These are phyloP conservation scores for Romanogobio albipinnatus DNA, from an alignment of 2,113 vertebrate genomes.

Conservation along the genomic window DNA sequence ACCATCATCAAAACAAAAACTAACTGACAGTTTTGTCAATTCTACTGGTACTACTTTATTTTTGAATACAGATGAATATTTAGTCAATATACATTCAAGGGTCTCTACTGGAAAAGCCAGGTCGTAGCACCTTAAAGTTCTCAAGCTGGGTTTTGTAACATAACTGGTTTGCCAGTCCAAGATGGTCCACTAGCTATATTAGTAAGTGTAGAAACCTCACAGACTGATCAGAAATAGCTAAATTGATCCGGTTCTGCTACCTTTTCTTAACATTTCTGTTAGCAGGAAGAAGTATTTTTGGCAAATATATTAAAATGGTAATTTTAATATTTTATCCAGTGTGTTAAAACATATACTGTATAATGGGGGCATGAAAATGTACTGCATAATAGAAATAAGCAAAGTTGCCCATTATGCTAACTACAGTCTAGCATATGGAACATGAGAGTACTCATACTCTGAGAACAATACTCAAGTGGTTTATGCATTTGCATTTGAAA, in stretches of 20 bases:
- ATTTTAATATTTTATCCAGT: background rate
- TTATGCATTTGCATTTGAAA: constrained; percentile 31
- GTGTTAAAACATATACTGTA: background rate
- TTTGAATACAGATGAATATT: background rate
- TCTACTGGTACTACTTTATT: background rate
- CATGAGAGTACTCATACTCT: constrained; percentile 26
- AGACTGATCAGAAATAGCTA: background rate
- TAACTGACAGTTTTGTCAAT: background rate
- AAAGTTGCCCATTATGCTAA: constrained; percentile 9
- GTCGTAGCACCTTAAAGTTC: background rate
- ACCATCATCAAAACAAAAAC: background rate
- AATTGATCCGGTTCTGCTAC: background rate
- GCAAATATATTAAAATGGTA: background rate
- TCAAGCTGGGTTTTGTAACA: background rate
- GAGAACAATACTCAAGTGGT: constrained; percentile 21
- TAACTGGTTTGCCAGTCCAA: background rate
- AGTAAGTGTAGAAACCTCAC: background rate
- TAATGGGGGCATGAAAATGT: background rate
- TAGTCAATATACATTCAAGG: background rate
- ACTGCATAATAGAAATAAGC: background rate
- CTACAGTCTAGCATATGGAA: constrained; percentile 2
- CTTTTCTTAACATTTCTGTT: background rate
- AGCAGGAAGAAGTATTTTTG: background rate
- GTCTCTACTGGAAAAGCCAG: background rate
- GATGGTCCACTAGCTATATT: background rate